Base-by-base conservation (phyloP, 2,888 invertebrate species). In the Pyrocoelia pectoralis region DNA sequence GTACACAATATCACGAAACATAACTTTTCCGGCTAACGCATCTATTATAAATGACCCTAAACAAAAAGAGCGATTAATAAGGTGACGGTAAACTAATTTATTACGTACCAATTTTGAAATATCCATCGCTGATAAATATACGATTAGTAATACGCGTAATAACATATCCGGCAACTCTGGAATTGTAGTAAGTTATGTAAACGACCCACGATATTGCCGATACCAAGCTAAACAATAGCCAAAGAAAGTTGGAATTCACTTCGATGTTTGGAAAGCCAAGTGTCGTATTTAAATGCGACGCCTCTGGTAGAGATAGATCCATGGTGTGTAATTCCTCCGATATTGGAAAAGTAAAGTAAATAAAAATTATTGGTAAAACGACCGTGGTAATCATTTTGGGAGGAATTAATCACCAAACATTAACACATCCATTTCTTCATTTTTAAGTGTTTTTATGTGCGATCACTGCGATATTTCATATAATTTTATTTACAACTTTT, bases 11-110 rank as follows among this genome's bases (percentile, higher is more conserved):
- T 98, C 97, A 61, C 97, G 87, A 81, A 98, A 97, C 98, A 98
- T 98, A 56, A 99, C 92, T 84, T 98, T 98, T 1, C 99, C 99
- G 56, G 97, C 95, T 67, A 98, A 84, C n/a, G 96, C 94, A 80
- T 97, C 95, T 56, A 98, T 84, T 3, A 96, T 95, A 75, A 98
- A 89, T 2, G 98, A 98, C 59, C 98, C 97, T 95, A 80, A 17
- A 85, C n/a, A n/a, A n/a, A n/a, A n/a, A n/a, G n/a, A 48, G 24
- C 4, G 38, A 38, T 5, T 38, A 83, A 55, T 72, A 8, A 24
- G 8, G 3, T 24, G 8, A 24, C 8, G 24, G 8, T 24, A 24
- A 53, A 40, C 9, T 28, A 48, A 43, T 58, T 52, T 17, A 24
- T 5, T 8, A 24, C 33, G 9, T 80, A 92, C 93, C 95, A 79